phyloP scores from a whole-genome alignment of 2,888 invertebrate genomes.

The Lasioglossum pauxillum region DNA sequence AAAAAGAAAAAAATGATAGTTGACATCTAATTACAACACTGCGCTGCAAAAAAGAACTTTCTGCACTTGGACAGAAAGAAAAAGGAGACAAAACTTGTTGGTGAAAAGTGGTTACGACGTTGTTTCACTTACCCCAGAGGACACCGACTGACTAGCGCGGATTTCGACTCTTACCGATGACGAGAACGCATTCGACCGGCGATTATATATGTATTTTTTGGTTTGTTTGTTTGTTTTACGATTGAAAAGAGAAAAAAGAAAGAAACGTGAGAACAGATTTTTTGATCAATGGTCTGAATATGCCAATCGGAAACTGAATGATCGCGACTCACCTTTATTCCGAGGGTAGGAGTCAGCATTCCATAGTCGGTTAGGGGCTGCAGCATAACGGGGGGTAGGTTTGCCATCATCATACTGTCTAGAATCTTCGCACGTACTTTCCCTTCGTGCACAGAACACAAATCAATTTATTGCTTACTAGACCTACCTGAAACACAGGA shows the following conservation, averaged over 20 bases:
- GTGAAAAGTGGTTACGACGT: slow-evolving; percentile 16
- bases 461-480: slow-evolving; percentile 77
- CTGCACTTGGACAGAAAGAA: neutral
- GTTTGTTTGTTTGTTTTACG: neutral
- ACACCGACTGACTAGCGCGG: slow-evolving; percentile 30
- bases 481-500: slow-evolving; percentile 82
- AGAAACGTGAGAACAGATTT: neutral
- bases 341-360: slow-evolving; percentile 83
- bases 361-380: slow-evolving; percentile 83
- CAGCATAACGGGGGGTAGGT: slow-evolving; percentile 84
- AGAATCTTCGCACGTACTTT: slow-evolving; percentile 67
- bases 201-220: neutral
- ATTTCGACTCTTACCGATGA: neutral
- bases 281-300: slow-evolving; percentile 12
- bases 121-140: slow-evolving; percentile 47
- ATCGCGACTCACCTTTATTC: slow-evolving; percentile 81
- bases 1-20: neutral
- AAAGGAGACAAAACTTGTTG: slow-evolving; percentile 4
- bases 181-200: neutral
- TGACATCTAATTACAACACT: neutral
- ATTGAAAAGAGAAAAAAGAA: neutral
- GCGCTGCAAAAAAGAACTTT: neutral
- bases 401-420: slow-evolving; percentile 84
- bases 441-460: slow-evolving; percentile 70
- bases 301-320: slow-evolving; percentile 42